Base-by-base conservation (phyloP, 2,888 invertebrate species). In the Lithosia quadra region DNA sequence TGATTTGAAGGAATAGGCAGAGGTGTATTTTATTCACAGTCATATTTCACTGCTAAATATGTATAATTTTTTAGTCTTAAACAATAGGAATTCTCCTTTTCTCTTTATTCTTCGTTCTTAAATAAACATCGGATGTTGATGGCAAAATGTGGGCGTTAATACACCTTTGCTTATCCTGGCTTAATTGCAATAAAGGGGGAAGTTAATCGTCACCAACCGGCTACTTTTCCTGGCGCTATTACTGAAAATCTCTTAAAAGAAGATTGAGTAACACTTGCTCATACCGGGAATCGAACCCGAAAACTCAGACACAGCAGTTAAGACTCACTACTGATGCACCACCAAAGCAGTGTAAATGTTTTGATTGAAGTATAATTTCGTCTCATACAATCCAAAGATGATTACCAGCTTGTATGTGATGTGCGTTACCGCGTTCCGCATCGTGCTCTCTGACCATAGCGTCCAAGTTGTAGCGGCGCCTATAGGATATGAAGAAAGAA, bases 401-500 rank as follows among this genome's bases (percentile, higher is more conserved):
- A 75, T 80, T 81, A 90, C 93, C 93, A 22, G 92, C 88, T 76
- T 95, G 96, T 86, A 95, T 92, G 55, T 95, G 95, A 74, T 95
- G 90, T 80, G 95, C 81, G 77, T 88, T 96, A 9, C 96, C 97
- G 79, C 97, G 96, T 81, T 98, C 98, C 39, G 97, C 97, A 87
- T 98, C 98, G 90, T 97, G 98, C 84, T 99, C 98, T 84, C 97
- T 97, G 64, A 99, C 94, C 53, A 98, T 97, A 22, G 96, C 96
- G 90, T 99, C 99, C 78, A 99, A 95, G 92, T 98, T 98, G 92
- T 97, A 98, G 69, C 98, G 96, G 80, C 98, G 97, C 62, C 98
- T 96, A 92, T 99, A 98, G 88, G 98, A 98, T 11, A 98, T 96
- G 92, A 98, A 99, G 94, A 99, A 99, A 63, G 97, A 97, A 76